Evolutionary conservation across 2,113 vertebrate species (phyloP), one percentile per base, ranked within the genome.

Genomic region (Capreolus pygargus): DNA sequence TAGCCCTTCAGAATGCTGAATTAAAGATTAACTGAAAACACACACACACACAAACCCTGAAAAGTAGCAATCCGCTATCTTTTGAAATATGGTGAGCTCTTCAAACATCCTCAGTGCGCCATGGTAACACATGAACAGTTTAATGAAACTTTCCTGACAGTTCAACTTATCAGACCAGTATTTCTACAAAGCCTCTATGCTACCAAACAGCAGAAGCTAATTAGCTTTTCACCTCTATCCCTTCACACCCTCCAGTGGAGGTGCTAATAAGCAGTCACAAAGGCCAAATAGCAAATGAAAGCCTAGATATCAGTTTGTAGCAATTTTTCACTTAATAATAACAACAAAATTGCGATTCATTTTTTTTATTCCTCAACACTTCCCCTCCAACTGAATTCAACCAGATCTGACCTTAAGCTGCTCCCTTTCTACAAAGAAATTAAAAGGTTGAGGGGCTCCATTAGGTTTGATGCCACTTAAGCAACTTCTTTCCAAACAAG

Each of bases 401-500:
- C 47, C 52, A 97, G 39, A 55, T 93, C 14, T 89, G 81, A 95
- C 30, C 79, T 90, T 76, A 96, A 86, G 7, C 15, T 95, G 57
- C 55, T 60, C 16, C 74, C 30, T 96, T 93, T 89, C 30, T 4
- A 36, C 58, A 78, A 96, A 94, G 3, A 78, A 86, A 81, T 93
- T 96, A 95, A 95, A 98, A 96, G 54, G 39, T 57, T 61, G n/a
- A 91, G 13, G 33, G 45, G 15, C 45, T 82, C 64, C 60, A 76
- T 81, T 79, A 97, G 97, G 86, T 95, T 47, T 89, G 36, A 96
- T 79, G 76, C 21, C 67, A 92, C 36, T 84, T 30, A 91, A 94
- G 43, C 86, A 98, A 89, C 78, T 90, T 98, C 47, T 96, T 86
- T 85, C 95, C 83, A 96, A 97, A 87, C 81, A 96, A 94, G 54